Evolutionary conservation across 2,888 invertebrate genomes (phyloP).

Genomic region (Drosophila pullipes): DNA sequence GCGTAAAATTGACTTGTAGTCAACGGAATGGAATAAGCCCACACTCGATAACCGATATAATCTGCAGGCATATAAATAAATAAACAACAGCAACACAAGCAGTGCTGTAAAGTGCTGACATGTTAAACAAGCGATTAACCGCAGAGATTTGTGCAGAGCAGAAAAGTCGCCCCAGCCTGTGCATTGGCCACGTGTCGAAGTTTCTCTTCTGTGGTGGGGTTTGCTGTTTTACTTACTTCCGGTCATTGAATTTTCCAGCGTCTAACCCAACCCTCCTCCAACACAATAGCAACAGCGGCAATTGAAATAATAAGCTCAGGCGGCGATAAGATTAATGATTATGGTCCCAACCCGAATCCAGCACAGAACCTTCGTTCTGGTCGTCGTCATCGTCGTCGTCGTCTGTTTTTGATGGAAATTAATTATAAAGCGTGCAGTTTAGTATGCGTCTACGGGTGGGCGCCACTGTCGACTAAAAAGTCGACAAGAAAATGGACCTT

Average conservation of each 20-base stretch:
- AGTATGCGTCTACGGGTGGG: constrained; percentile 68
- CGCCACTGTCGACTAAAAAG: constrained; percentile 28
- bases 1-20: constrained; percentile 55
- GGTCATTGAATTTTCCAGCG: constrained; percentile 81
- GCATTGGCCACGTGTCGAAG: constrained; percentile 62
- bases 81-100: constrained; percentile 42
- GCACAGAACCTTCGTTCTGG: constrained; percentile 35
- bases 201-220: constrained; percentile 37
- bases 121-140: constrained; percentile 80
- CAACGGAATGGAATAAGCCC: constrained; percentile 15
- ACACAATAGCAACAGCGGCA: constrained; percentile 46
- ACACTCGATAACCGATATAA: constrained; percentile 26
- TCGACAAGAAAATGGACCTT: constrained; percentile 48
- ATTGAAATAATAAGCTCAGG: constrained; percentile 85
- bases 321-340: constrained; percentile 86
- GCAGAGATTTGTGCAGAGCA: constrained; percentile 64
- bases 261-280: constrained; percentile 18
- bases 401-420: constrained; percentile 85
- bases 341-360: constrained; percentile 73
- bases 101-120: constrained; percentile 68
- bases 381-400: constrained; percentile 54
- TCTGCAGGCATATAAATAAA: constrained; percentile 60
- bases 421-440: constrained; percentile 85
- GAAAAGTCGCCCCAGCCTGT: constrained; percentile 8
- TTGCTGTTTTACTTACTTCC: constrained; percentile 81